Evolutionary conservation across 2,888 invertebrate species (phyloP), one percentile per base, ranked within the genome.

Genomic region (Cheilosia soror): DNA sequence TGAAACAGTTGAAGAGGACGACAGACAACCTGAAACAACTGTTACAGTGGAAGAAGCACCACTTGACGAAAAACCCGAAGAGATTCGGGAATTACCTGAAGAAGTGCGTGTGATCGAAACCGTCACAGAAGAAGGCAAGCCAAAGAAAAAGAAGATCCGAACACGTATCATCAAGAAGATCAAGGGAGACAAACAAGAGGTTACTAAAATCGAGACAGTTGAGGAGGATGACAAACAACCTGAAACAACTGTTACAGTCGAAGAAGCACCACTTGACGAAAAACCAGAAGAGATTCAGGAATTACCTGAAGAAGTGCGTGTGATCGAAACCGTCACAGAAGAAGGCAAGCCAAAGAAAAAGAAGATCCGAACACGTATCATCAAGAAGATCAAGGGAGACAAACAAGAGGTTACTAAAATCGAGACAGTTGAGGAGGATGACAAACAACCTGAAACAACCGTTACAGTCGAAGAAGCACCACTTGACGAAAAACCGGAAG

Each of bases 391-490:
- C 27, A 72, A 72, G 62, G 72, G 72, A 2, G 72, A 53, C 60
- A 72, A 72, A 11, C 72, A 72, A 29, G 72, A 72, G 31, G 72
- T 72, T 31, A 72, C 72, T 11, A 72, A 72, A 51, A 72, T 72
- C 13, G 72, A 72, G 20, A 72, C 62, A 0, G 72, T 72, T 11
- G 72, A 72, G 13, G 60, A 72, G 15, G 72, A 72, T 62, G 72
- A 72, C 53, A 72, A 72, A 9, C 60, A 40, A 2, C 60, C 72
- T 4, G 72, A 72, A 27, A 72, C 72, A 20, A 72, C 72, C 11
- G 72, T 72, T 9, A 72, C 60, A 15, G 72, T 72, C 5, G 60
- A 62, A 42, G 72, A 72, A 13, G 15, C 20, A 1, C 72, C 72
- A 5, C 51, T 72, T n/a, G 72, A 72, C 1, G 72, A 72, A 4